phyloP scores from a whole-genome alignment of 2,113 vertebrate genomes.

The Phaethon lepturus region DNA sequence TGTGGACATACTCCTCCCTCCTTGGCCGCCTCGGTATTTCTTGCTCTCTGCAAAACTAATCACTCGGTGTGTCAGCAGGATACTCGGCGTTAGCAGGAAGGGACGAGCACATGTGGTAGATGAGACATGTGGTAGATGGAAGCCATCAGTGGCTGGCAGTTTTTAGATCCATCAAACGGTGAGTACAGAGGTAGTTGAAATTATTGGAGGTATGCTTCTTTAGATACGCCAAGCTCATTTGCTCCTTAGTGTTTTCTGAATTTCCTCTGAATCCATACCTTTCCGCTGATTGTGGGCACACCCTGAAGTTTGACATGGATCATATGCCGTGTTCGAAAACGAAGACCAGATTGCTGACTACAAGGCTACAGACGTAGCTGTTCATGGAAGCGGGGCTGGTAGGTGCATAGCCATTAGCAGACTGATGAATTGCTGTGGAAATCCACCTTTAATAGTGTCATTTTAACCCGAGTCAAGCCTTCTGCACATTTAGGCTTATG shows the following conservation, averaged over 20 bases:
- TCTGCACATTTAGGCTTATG: not conserved
- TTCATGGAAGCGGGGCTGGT: not conserved
- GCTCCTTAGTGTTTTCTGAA: not conserved
- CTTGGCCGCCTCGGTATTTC: not conserved
- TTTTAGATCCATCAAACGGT: not conserved
- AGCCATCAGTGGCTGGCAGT: not conserved
- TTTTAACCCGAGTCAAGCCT: not conserved
- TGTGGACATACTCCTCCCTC: not conserved
- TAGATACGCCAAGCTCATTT: not conserved
- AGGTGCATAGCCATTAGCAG: not conserved
- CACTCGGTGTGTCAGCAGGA: not conserved
- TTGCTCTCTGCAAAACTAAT: not conserved
- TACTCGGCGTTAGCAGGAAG: not conserved
- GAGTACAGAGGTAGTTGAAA: not conserved
- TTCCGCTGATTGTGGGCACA: not conserved
- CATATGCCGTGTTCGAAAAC: not conserved
- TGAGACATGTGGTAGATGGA: not conserved
- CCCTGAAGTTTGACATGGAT: not conserved
- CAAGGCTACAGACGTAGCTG: accelerated
- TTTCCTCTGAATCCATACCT: not conserved
- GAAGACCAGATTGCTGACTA: not conserved
- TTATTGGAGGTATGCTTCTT: not conserved
- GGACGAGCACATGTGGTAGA: not conserved
- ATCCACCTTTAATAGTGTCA: not conserved
- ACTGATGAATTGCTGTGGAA: not conserved